Percentiles rank a stretch among this genome's conserved stretches.
phyloP scores from a whole-genome alignment of 2,888 invertebrate species.

The Phyllotreta cruciferae region DNA sequence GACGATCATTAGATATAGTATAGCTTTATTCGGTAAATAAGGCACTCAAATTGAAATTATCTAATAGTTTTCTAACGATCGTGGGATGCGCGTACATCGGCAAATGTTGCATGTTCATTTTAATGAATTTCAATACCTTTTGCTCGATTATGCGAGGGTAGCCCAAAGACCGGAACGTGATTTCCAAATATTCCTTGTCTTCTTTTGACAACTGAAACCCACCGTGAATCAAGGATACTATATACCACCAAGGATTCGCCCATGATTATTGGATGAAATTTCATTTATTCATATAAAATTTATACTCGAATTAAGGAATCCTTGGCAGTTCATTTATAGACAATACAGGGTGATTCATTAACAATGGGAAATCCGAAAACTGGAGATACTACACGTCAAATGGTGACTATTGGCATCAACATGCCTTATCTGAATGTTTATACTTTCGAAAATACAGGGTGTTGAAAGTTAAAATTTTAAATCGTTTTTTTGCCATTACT shows the following conservation, averaged over 20 bases:
- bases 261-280: too few species aligned
- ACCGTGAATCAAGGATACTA: constrained; percentile 3
- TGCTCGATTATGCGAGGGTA: constrained; percentile 51
- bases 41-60: constrained; percentile 52
- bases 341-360: too few species aligned
- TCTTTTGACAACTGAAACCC: constrained; percentile 47
- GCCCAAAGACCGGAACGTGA: constrained; percentile 47
- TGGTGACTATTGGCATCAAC: too few species aligned
- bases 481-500: too few species aligned
- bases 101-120: constrained; percentile 49
- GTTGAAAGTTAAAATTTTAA: too few species aligned
- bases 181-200: constrained; percentile 46
- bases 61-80: constrained; percentile 50
- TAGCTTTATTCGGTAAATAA: constrained; percentile 47
- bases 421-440: too few species aligned
- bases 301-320: too few species aligned
- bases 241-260: too few species aligned
- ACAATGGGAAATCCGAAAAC: too few species aligned
- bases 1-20: background rate
- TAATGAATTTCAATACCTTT: constrained; percentile 54
- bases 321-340: background rate
- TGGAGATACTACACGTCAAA: too few species aligned
- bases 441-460: too few species aligned
- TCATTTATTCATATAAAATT: too few species aligned
- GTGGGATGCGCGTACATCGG: constrained; percentile 58